A percentile compares a stretch with the other conserved stretches of the same genome.
These are phyloP conservation scores for Caenorhabditis sp. DNA, from an alignment of 2,888 invertebrate species.

Conservation along the genomic window DNA sequence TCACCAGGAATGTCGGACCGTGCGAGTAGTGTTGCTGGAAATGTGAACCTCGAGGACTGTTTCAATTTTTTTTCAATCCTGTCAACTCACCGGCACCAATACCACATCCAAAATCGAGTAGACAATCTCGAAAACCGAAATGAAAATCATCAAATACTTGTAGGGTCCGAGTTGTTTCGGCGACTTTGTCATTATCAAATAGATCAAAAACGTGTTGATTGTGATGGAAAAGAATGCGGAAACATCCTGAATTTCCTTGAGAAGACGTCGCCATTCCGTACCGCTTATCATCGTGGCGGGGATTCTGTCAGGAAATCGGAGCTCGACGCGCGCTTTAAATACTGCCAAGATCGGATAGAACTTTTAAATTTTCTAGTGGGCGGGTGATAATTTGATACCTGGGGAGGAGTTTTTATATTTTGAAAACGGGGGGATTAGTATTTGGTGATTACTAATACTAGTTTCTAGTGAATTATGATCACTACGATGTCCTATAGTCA, in stretches of 20 bases:
- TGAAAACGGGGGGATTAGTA: too few species aligned
- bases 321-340: neutral
- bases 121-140: slow-evolving; percentile 29
- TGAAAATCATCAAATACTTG: slow-evolving; percentile 39
- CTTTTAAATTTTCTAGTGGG: too few species aligned
- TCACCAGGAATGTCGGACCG: slow-evolving; percentile 36
- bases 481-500: too few species aligned
- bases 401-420: too few species aligned
- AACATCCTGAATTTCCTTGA: slow-evolving; percentile 25
- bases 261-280: slow-evolving; percentile 14
- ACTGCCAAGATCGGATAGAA: neutral
- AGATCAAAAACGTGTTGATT: slow-evolving; percentile 27
- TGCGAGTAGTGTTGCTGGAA: slow-evolving; percentile 48
- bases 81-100: slow-evolving; percentile 18
- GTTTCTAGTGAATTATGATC: too few species aligned
- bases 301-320: too few species aligned
- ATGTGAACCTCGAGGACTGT: neutral
- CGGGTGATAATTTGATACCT: too few species aligned
- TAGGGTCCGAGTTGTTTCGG: slow-evolving; percentile 46
- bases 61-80: too few species aligned
- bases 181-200: slow-evolving; percentile 26
- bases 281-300: slow-evolving; percentile 14
- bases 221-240: slow-evolving; percentile 19
- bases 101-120: slow-evolving; percentile 32
- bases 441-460: too few species aligned